These are phyloP conservation scores for Hyppa rectilinea DNA, from an alignment of 2,888 invertebrate species.

Conservation along the genomic window DNA sequence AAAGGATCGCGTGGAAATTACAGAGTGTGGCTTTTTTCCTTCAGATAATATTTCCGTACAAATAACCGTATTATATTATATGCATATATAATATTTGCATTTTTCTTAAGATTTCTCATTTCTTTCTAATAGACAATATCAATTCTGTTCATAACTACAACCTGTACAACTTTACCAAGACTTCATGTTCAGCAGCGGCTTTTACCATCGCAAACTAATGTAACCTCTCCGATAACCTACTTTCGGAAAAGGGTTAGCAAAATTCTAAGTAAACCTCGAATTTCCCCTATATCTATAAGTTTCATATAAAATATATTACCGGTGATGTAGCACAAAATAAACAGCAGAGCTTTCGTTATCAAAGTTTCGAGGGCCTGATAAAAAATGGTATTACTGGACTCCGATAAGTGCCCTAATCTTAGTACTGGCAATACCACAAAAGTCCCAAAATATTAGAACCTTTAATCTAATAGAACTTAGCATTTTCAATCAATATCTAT, in stretches of 20 bases:
- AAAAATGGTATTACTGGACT: slow-evolving; percentile 66
- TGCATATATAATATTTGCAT: not conserved
- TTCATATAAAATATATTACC: slow-evolving; percentile 46
- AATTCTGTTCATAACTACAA: not conserved
- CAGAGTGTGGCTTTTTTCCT: not conserved
- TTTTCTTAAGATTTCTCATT: not conserved
- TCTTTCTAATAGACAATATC: not conserved
- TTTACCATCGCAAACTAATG: not conserved
- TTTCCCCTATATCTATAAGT: not conserved
- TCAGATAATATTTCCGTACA: not conserved
- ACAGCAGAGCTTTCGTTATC: slow-evolving; percentile 72
- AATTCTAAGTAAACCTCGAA: not conserved
- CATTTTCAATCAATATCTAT: not conserved
- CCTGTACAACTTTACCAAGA: not conserved
- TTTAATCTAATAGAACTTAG: not conserved
- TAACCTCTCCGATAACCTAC: not conserved
- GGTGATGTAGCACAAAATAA: slow-evolving; percentile 57
- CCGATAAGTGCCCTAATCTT: slow-evolving; percentile 66
- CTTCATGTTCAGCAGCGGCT: not conserved
- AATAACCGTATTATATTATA: no score
- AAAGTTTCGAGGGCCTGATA: slow-evolving; percentile 69
- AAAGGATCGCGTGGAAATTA: not conserved
- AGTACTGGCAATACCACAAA: slow-evolving; percentile 62
- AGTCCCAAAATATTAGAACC: slow-evolving; percentile 4
- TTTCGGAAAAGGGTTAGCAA: not conserved